Conservation (phyloP, 2,888 invertebrate species). For the Aplocera efformata region DNA sequence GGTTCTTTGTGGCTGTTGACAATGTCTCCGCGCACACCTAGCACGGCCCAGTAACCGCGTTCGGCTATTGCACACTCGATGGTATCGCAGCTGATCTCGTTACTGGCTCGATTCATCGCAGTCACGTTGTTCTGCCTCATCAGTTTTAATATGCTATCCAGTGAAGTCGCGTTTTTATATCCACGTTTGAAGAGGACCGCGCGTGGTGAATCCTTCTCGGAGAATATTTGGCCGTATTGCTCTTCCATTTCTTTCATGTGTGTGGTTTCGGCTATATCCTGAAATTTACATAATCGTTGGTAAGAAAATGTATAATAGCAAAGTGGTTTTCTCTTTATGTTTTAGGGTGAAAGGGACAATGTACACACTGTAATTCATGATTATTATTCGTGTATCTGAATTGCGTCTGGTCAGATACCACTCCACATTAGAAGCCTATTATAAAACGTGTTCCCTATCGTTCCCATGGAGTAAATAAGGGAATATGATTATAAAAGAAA, state of each 20-base stretch:
- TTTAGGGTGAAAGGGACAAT: too few species aligned
- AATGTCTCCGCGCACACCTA: slow-evolving; percentile 65
- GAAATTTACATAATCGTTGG: too few species aligned
- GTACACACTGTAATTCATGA: too few species aligned
- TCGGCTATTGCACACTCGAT: slow-evolving; percentile 50
- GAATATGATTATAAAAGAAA: too few species aligned
- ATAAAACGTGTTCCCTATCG: too few species aligned
- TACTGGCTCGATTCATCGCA: slow-evolving; percentile 43
- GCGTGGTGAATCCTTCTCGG: slow-evolving; percentile 57
- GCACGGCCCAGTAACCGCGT: slow-evolving; percentile 51
- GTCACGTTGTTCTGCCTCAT: slow-evolving; percentile 69
- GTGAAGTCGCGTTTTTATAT: slow-evolving; percentile 60
- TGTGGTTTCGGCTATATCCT: slow-evolving; percentile 64
- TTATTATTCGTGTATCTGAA: too few species aligned
- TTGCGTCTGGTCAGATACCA: too few species aligned
- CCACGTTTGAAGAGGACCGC: slow-evolving; percentile 58
- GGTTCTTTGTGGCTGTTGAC: slow-evolving; percentile 45
- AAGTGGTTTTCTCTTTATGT: too few species aligned
- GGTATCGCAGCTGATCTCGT: slow-evolving; percentile 42
- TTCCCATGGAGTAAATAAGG: too few species aligned
- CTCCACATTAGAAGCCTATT: too few species aligned
- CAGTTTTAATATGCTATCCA: slow-evolving; percentile 56
- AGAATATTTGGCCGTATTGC: slow-evolving; percentile 56
- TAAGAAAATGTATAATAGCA: too few species aligned
- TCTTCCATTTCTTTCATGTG: slow-evolving; percentile 58